Base-by-base conservation (phyloP, 2,797 vertebrate genomes). In the Sarcophilus harrisii region DNA sequence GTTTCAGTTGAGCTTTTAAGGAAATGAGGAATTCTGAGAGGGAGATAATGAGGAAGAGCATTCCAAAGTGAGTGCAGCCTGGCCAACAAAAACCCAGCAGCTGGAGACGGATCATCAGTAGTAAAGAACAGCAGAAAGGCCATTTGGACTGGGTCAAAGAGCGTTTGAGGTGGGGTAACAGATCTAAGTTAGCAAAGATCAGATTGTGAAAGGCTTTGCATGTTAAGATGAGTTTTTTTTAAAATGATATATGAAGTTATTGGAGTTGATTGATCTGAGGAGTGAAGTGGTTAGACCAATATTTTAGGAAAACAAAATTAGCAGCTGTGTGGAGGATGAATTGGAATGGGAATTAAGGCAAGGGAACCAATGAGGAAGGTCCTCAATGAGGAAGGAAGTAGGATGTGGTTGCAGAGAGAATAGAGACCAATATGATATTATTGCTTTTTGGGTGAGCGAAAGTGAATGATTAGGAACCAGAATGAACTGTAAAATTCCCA, bases 371-470 rank as follows among this genome's bases (percentile, higher is more conserved):
- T 45, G 3, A 81, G 3, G 18, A 81, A 21, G 38, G 18, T 73
- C 14, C 6, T 32, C 12, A 52, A 52, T 52, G 52, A 52, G 52
- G 66, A 81, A 38, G 66, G 38, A 81, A 38, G 66, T 81, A 45
- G 18, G 38, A 29, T 45, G 38, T 38, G 73, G 18, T 45, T 45
- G n/a, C 12, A 16, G 21, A 45, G 66, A 24, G 66, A 45, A 21
- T 81, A 81, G 73, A 81, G 38, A 87, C 9, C 73, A 45, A 11
- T 87, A 27, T 45, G 6, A 27, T 87, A 32, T 90, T 58, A 92
- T 12, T 90, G 62, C 8, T 28, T 90, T 93, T 93, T 93, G n/a
- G 92, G 91, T 87, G 49, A 24, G 73, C 45, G 73, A 87, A 87
- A 49, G 73, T 6, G 8, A 49, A 57, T 95, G 4, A 60, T 92